A percentile compares a stretch with the other conserved stretches of the same genome.
Evolutionary conservation across 2,113 vertebrate genomes (phyloP).

Genomic region (Xiphias gladius): DNA sequence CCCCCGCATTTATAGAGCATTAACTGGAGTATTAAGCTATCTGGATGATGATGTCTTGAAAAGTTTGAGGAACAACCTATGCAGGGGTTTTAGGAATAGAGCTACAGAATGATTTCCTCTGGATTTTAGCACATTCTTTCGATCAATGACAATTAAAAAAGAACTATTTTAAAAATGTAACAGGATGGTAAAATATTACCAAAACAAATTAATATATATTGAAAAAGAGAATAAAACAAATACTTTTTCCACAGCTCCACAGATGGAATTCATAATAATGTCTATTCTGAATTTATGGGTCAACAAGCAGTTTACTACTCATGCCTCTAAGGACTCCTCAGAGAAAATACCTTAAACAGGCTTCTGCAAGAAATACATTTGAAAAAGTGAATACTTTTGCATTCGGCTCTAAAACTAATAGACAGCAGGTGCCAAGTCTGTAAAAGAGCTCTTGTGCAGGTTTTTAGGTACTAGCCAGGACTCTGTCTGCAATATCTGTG

Average conservation of each 20-base stretch:
- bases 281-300: background rate
- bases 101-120: constrained; percentile 4
- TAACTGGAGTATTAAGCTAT: no score
- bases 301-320: background rate
- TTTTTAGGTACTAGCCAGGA: background rate
- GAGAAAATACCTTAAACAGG: background rate
- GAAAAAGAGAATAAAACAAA: background rate
- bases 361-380: background rate
- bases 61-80: constrained; percentile 12
- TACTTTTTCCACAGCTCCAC: no score
- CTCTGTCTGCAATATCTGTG: constrained; percentile 1
- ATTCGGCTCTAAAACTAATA: constrained; percentile 3
- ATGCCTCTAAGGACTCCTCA: background rate
- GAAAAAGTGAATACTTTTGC: background rate
- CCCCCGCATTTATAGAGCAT: constrained; percentile 7
- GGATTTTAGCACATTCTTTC: background rate
- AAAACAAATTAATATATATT: background rate
- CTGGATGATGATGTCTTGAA: constrained; percentile 20
- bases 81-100: constrained; percentile 26
- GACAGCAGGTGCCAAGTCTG: background rate
- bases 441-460: background rate
- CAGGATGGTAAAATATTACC: background rate
- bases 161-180: background rate
- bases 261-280: constrained; percentile 1
- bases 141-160: background rate